Evolutionary conservation across 1,140 invertebrate species (phyloP), one percentile per base, ranked within the genome.

Genomic region (Pogonognathellus flavescens): DNA sequence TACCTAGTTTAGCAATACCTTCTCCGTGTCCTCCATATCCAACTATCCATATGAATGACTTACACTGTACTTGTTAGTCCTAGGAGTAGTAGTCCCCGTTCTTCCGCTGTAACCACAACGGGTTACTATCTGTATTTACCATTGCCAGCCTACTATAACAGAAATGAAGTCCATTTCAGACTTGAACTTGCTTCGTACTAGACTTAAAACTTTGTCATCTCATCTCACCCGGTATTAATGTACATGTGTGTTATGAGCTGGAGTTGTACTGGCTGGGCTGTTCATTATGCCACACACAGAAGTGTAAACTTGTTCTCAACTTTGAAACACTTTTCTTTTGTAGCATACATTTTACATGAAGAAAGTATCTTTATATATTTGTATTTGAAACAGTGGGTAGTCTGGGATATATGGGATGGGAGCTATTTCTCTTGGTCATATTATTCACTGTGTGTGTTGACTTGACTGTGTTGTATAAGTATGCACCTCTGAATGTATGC

Each of bases 151-250:
- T 3, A 25, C 25, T 3, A 25, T 1, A 25, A 66, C 22, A 66
- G 20, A 11, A 20, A 11, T 25, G 62, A 20, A 66, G 18, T 25
- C 62, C 62, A 66, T 66, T 66, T 20, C 62, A 22, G 62, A 66
- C 20, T 66, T 66, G 62, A 66, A 66, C 62, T 66, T 66, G 62
- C 14, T 20, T 66, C 10, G 62, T 13, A 11, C 25, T 11, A 66
- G 25, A 66, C 20, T 66, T 66, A 66, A 66, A 66, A 66, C 62
- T 66, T 66, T 66, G 62, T 66, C 62, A 66, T 66, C 62, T 66
- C 62, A 66, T 66, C 62, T 66, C 62, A 20, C 8, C 62, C 62
- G 25, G 20, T 20, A 41, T 41, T 25, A 66, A 66, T 66, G 22
- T 20, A 66, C 22, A 25, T 25, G 25, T 66, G 62, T 66, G 22